Evolutionary conservation across 1,140 invertebrate genomes (phyloP).

Genomic region (Zaprionus capensis): DNA sequence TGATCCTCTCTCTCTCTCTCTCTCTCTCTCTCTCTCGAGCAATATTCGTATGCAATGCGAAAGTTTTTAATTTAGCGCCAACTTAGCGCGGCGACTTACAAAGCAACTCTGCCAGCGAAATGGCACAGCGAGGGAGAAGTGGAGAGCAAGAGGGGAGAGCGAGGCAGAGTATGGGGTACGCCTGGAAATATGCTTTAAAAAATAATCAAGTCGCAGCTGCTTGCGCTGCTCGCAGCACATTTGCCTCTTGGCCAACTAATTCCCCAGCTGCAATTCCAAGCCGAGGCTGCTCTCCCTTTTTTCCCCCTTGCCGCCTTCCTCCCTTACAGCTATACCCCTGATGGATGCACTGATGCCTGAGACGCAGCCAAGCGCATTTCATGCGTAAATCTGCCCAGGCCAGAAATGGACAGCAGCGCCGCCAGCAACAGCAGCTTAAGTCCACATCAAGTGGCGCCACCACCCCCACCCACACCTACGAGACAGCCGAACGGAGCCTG

Average conservation of each 20-base stretch:
- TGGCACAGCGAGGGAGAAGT: slow-evolving; percentile 30
- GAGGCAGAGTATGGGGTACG: not conserved
- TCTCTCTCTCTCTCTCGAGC: slow-evolving; percentile 46
- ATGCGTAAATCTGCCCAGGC: slow-evolving; percentile 42
- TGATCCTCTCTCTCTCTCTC: slow-evolving; percentile 49
- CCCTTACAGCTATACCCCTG: not conserved
- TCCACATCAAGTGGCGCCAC: slow-evolving; percentile 10
- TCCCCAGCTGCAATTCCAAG: slow-evolving; percentile 30
- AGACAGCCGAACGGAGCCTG: not conserved
- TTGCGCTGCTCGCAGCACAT: slow-evolving; percentile 42
- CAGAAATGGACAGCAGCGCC: slow-evolving; percentile 30
- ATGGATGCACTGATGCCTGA: slow-evolving; percentile 26
- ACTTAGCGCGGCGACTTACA: slow-evolving; percentile 77
- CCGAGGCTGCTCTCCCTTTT: not conserved
- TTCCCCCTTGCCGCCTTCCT: not conserved
- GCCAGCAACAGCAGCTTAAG: slow-evolving; percentile 38
- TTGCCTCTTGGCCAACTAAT: slow-evolving; percentile 33
- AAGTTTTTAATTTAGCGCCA: slow-evolving; percentile 83
- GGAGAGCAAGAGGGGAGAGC: not conserved
- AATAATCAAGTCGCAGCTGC: slow-evolving; percentile 69
- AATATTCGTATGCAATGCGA: slow-evolving; percentile 74
- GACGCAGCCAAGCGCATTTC: slow-evolving; percentile 38
- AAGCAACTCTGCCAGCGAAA: slow-evolving; percentile 76
- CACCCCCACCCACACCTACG: not conserved
- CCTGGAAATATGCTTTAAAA: slow-evolving; percentile 78